Conservation (phyloP, 1,140 invertebrate species). For the Prorops nasuta region DNA sequence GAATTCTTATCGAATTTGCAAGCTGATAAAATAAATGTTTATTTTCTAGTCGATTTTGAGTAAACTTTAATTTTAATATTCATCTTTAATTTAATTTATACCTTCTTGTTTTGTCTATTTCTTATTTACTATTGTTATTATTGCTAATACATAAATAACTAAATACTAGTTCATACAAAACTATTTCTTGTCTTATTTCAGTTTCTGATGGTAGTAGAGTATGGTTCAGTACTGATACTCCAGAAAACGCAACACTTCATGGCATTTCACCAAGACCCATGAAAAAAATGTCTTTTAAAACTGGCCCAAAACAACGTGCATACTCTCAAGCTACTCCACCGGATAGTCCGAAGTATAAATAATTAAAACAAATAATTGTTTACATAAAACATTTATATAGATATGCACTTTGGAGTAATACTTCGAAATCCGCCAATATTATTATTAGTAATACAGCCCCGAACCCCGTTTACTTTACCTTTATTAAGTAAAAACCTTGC, state of each 20-base stretch:
- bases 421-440: too few relatives aligned
- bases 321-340: constrained; percentile 48
- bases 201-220: constrained; percentile 53
- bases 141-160: constrained; percentile 3
- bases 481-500: too few relatives aligned
- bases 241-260: constrained; percentile 47
- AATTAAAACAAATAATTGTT: constrained; percentile 18
- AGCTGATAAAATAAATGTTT: too few relatives aligned
- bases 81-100: background rate
- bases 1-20: too few relatives aligned
- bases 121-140: constrained; percentile 13
- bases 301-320: constrained; percentile 46
- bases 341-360: constrained; percentile 55
- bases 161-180: background rate
- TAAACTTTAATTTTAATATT: too few relatives aligned
- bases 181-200: constrained; percentile 19
- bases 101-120: constrained; percentile 3
- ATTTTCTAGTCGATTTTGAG: too few relatives aligned
- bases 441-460: too few relatives aligned
- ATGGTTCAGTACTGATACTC: constrained; percentile 52
- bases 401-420: too few relatives aligned
- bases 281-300: constrained; percentile 58
- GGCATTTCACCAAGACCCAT: constrained; percentile 58
- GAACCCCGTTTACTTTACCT: too few relatives aligned
- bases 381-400: too few relatives aligned